Evolutionary conservation across 92 coral and sea anemone genomes (phyloP).

Genomic region (Palythoa caribaeorum): DNA sequence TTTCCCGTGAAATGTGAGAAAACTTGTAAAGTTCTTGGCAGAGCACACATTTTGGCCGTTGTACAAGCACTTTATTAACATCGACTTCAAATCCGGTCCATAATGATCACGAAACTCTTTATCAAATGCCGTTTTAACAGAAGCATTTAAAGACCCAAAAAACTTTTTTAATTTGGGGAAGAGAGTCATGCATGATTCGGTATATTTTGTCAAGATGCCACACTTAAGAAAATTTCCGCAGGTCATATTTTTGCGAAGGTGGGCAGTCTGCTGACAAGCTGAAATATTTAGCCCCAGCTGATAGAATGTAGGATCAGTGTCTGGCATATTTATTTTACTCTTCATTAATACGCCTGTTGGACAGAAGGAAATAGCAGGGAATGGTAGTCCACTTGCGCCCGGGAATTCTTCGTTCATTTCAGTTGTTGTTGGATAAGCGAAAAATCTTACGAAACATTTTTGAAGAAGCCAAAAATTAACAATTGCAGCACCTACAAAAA

Average conservation of each 20-base stretch:
- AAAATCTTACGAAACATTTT: conserved; percentile 15
- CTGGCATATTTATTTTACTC: conserved; percentile 34
- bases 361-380: conserved; percentile 30
- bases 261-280: neutral
- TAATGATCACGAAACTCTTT: conserved; percentile 3
- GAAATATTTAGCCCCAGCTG: conserved; percentile 27
- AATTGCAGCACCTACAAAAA: neutral
- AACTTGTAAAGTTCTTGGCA: conserved; percentile 17
- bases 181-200: neutral
- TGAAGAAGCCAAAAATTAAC: neutral
- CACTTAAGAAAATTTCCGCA: conserved; percentile 35
- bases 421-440: conserved; percentile 32
- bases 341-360: conserved; percentile 31
- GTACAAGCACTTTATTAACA: conserved; percentile 33
- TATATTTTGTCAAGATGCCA: neutral
- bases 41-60: conserved; percentile 13
- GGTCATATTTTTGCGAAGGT: conserved; percentile 31
- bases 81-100: conserved; percentile 18
- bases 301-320: neutral
- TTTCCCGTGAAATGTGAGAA: conserved; percentile 7
- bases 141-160: neutral
- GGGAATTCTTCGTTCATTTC: conserved; percentile 38
- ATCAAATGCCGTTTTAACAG: conserved; percentile 8
- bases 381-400: conserved; percentile 16
- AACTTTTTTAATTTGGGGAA: conserved; percentile 3